Percentiles rank a stretch among this genome's conserved stretches.
phyloP scores from a whole-genome alignment of 1,140 invertebrate species.

The Holotrichia oblita region DNA sequence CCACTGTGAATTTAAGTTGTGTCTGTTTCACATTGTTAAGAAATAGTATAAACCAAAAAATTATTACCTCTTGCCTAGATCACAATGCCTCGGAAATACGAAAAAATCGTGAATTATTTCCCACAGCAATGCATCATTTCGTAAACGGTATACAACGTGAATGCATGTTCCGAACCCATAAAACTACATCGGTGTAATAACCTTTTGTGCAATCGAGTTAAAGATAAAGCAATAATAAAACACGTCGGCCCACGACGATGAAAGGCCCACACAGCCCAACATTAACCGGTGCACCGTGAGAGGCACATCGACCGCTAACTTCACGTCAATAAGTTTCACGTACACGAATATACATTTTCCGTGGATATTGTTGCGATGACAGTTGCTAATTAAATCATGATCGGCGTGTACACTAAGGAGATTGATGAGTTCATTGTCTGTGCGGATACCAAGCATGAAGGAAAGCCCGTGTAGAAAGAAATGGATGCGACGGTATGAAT shows the following conservation, averaged over 20 bases:
- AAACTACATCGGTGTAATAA: constrained; percentile 31
- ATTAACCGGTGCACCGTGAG: not conserved
- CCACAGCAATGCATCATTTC: not conserved
- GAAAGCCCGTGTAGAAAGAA: not conserved
- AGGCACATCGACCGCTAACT: not conserved
- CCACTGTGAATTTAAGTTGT: no score
- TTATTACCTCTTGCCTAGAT: no score
- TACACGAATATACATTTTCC: not conserved
- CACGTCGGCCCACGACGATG: not conserved
- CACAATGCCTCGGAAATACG: no score
- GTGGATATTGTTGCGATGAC: constrained; percentile 15
- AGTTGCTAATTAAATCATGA: constrained; percentile 5
- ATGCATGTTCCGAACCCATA: constrained; percentile 6
- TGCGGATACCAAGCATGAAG: not conserved
- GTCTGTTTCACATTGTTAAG: no score
- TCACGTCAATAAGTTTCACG: not conserved
- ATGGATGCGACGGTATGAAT: not conserved
- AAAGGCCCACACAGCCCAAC: constrained; percentile 17
- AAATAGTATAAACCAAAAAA: no score
- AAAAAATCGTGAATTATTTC: not conserved
- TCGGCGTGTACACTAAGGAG: not conserved
- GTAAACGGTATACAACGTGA: not conserved
- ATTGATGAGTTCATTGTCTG: constrained; percentile 9
- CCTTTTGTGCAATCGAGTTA: constrained; percentile 13
- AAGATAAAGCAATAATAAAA: constrained; percentile 33